Percentiles rank a stretch among this genome's conserved stretches.
Evolutionary conservation across 2,113 vertebrate genomes (phyloP).

Genomic region (Passer montanus): DNA sequence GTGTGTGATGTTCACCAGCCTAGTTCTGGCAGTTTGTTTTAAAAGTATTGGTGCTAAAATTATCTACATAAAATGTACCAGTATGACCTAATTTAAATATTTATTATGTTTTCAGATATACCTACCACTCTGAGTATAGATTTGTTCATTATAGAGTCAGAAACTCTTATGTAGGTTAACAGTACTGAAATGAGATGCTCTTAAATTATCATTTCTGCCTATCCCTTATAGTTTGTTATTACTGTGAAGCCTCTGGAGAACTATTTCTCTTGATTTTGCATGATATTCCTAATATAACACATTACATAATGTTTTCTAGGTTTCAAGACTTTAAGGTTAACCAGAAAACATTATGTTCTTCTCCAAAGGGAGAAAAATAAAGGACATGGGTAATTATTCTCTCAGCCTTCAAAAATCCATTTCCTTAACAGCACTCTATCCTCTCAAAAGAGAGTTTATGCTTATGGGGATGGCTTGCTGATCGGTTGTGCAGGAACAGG

Average conservation of each 20-base stretch:
- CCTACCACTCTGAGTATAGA: not conserved
- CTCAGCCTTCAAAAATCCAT: not conserved
- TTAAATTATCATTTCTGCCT: not conserved
- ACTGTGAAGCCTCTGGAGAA: not conserved
- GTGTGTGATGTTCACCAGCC: not conserved
- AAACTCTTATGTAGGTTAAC: not conserved
- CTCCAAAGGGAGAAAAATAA: not conserved
- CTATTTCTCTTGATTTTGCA: not conserved
- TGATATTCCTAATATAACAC: not conserved
- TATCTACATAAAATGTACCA: not conserved
- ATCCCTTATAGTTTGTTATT: not conserved
- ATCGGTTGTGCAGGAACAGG: not conserved
- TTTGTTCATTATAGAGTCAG: not conserved
- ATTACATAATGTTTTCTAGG: not conserved
- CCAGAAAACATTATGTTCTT: not conserved
- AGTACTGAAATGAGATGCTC: not conserved
- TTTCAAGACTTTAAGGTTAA: not conserved
- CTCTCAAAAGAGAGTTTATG: not conserved
- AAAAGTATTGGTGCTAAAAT: not conserved
- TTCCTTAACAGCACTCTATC: not conserved
- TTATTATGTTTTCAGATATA: not conserved
- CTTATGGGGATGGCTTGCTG: not conserved
- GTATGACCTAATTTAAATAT: not conserved
- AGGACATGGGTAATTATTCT: not conserved
- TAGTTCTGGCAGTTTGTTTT: not conserved